Percentiles rank a stretch among this genome's conserved stretches.
phyloP scores from a whole-genome alignment of 92 coral and sea anemone species.

The Siderastrea radians region DNA sequence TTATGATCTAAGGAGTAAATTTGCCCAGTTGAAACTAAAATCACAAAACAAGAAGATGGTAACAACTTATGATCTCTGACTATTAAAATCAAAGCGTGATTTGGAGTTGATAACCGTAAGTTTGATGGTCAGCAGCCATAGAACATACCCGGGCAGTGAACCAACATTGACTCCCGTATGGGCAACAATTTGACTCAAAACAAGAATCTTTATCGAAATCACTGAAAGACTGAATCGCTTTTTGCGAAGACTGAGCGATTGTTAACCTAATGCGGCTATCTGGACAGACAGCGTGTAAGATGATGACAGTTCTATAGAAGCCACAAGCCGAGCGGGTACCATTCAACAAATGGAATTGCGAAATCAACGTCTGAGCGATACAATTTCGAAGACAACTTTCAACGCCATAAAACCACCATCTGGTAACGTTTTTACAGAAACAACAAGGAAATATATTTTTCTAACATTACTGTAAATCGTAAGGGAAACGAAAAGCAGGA shows the following conservation, averaged over 20 bases:
- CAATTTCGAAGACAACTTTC: conserved; percentile 8
- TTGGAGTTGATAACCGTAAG: background rate
- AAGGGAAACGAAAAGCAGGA: background rate
- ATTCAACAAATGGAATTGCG: conserved; percentile 1
- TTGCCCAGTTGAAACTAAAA: background rate
- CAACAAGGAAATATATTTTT: background rate
- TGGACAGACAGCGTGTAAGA: background rate
- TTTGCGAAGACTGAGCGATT: background rate
- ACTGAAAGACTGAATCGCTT: background rate
- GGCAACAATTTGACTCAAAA: background rate
- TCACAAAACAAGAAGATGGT: background rate
- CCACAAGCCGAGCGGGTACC: conserved; percentile 12
- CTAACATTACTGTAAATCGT: background rate
- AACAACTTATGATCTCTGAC: background rate
- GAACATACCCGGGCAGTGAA: background rate
- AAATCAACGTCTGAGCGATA: background rate
- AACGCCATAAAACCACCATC: background rate
- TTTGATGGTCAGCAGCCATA: background rate
- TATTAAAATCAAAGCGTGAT: background rate
- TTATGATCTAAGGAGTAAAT: background rate
- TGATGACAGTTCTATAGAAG: background rate
- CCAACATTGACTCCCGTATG: background rate
- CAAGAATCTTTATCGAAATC: background rate
- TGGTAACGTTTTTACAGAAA: background rate
- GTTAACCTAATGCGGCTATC: background rate